Evolutionary conservation across 1,140 invertebrate species (phyloP).

Genomic region (Anoplolepis gracilipes): DNA sequence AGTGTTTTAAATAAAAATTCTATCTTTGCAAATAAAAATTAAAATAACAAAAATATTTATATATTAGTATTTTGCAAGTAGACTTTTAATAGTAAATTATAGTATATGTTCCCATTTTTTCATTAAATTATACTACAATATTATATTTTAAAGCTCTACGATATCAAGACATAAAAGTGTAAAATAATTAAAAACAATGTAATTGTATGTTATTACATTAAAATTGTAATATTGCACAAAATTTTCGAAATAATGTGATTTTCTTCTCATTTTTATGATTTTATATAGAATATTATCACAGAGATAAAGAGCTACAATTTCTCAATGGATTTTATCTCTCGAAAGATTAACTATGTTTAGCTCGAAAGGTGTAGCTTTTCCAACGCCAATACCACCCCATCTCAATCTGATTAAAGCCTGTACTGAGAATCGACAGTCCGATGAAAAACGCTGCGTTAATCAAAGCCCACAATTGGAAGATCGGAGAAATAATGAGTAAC

Average conservation of each 20-base stretch:
- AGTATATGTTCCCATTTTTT: background rate
- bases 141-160: background rate
- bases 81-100: background rate
- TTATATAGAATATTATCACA: slow-evolving; percentile 47
- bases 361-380: slow-evolving; percentile 66
- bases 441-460: slow-evolving; percentile 85
- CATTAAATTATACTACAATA: background rate
- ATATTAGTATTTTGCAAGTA: slow-evolving; percentile 18
- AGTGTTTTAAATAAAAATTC: background rate
- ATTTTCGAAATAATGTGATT: background rate
- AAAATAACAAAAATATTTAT: background rate
- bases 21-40: background rate
- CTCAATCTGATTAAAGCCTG: slow-evolving; percentile 87
- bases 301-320: slow-evolving; percentile 42
- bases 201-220: slow-evolving; percentile 18
- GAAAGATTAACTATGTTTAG: slow-evolving; percentile 56
- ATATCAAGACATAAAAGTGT: background rate
- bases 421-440: slow-evolving; percentile 84
- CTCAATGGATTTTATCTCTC: background rate
- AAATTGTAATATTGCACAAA: slow-evolving; percentile 39
- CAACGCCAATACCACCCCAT: slow-evolving; percentile 85
- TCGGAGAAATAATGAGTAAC: slow-evolving; percentile 82
- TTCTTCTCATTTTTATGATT: slow-evolving; percentile 5
- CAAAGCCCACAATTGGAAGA: slow-evolving; percentile 86
- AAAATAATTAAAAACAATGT: background rate